phyloP scores from a whole-genome alignment of 2,113 vertebrate genomes.

The Salvelinus sp. region DNA sequence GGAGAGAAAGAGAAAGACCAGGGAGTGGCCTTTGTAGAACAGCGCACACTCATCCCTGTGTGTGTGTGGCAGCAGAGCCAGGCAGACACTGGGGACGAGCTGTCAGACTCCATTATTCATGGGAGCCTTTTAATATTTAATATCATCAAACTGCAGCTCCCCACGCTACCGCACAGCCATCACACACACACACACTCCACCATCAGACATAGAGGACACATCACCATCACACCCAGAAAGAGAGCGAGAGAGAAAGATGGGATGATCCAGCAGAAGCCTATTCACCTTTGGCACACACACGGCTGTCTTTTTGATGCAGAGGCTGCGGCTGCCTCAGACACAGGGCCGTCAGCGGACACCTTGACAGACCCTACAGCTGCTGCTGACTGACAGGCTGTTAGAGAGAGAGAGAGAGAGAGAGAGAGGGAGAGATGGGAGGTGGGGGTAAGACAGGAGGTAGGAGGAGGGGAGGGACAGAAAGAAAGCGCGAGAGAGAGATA shows the following conservation, averaged over 20 bases:
- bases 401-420: background rate
- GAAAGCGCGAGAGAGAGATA: no score
- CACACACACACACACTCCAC: constrained; percentile 4
- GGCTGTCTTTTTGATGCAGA: constrained; percentile 34
- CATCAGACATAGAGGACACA: constrained; percentile 72
- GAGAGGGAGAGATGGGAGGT: background rate
- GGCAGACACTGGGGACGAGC: constrained; percentile 67
- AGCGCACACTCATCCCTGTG: background rate
- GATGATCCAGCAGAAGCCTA: constrained; percentile 24
- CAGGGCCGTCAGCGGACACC: background rate
- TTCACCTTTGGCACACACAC: constrained; percentile 22
- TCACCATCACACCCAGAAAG: constrained; percentile 42
- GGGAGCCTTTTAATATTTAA: constrained; percentile 86
- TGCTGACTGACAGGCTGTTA: constrained; percentile 1
- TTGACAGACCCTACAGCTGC: constrained; percentile 16
- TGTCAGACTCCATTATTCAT: constrained; percentile 85
- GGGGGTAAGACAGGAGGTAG: background rate
- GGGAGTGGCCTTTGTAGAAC: constrained; percentile 3
- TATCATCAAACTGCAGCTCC: constrained; percentile 80
- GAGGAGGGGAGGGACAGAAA: background rate
- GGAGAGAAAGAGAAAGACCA: background rate
- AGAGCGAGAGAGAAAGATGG: background rate
- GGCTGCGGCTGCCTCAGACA: constrained; percentile 19
- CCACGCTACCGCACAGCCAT: constrained; percentile 61
- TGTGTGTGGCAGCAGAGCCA: constrained; percentile 47